These are phyloP conservation scores for Clarias platycephalus DNA, from an alignment of 2,797 vertebrate species.

Conservation along the genomic window DNA sequence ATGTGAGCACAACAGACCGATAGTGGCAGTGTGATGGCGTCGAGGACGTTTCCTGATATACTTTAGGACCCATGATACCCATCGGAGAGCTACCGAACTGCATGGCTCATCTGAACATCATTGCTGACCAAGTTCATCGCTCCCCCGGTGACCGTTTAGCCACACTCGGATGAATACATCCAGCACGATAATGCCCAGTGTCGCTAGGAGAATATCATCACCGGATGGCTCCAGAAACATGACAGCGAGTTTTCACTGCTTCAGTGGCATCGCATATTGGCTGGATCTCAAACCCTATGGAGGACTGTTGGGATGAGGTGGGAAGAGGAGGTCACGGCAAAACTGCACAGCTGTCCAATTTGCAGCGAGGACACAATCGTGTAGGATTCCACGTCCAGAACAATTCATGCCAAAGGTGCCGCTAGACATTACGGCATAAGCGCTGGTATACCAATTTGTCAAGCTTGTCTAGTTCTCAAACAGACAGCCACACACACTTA, in stretches of 20 bases:
- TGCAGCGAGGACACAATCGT: neutral
- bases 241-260: conserved; percentile 26
- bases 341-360: conserved; percentile 9
- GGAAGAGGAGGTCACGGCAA: neutral
- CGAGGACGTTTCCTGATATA: neutral
- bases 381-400: neutral
- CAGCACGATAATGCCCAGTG: conserved; percentile 32
- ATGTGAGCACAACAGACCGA: conserved; percentile 19
- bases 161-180: conserved; percentile 34
- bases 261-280: neutral
- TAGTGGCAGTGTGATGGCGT: neutral
- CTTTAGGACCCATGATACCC: conserved; percentile 12
- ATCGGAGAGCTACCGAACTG: neutral
- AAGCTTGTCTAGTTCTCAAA: neutral
- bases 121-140: conserved; percentile 29
- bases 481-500: neutral
- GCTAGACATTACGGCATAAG: neutral
- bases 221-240: conserved; percentile 21
- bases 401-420: neutral
- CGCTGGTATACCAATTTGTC: neutral
- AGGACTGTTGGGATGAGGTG: neutral
- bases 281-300: neutral
- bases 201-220: conserved; percentile 35
- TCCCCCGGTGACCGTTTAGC: conserved; percentile 34
- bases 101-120: conserved; percentile 10